phyloP scores from a whole-genome alignment of 2,113 vertebrate genomes.

The Penelope pileata region DNA sequence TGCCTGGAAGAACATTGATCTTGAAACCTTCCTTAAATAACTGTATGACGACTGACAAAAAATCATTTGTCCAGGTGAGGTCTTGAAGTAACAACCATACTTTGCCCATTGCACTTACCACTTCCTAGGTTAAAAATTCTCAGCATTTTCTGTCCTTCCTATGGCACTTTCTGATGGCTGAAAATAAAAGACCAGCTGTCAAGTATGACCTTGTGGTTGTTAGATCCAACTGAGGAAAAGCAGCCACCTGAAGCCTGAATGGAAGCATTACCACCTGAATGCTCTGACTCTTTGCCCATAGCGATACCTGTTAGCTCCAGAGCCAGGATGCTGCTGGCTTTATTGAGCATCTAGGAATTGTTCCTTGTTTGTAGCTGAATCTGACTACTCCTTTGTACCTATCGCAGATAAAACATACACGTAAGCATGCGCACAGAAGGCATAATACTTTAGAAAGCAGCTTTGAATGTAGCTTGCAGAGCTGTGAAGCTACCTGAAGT shows the following conservation, averaged over 20 bases:
- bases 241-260: background rate
- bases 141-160: background rate
- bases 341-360: background rate
- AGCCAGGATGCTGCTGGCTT: background rate
- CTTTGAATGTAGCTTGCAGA: background rate
- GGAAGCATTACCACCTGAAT: background rate
- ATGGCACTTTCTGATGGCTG: background rate
- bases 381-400: background rate
- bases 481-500: background rate
- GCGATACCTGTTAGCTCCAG: background rate
- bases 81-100: background rate
- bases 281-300: background rate
- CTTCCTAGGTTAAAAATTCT: background rate
- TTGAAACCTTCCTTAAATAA: background rate
- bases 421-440: background rate
- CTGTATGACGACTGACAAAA: background rate
- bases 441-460: background rate
- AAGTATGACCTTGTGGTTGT: background rate
- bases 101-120: background rate
- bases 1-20: background rate
- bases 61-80: fast-evolving
- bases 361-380: background rate
- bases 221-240: background rate
- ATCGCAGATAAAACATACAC: background rate
- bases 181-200: background rate